These are phyloP conservation scores for Pandion haliaetus DNA, from an alignment of 2,113 vertebrate species.

Conservation along the genomic window DNA sequence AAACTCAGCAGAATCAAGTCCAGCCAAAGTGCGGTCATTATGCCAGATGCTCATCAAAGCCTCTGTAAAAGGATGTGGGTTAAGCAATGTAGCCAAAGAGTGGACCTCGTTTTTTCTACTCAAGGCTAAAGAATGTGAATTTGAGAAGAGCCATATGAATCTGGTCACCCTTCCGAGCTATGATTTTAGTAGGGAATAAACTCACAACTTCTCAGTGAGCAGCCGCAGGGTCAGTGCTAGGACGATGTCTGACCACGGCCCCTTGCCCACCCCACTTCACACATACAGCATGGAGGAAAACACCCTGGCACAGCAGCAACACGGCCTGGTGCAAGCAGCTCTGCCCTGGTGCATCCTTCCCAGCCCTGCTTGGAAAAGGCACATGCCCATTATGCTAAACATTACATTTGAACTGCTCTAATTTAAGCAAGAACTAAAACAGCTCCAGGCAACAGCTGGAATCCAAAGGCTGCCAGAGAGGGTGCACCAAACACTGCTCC, in stretches of 20 bases:
- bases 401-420: not conserved
- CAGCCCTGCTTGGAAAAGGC: not conserved
- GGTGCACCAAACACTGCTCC: not conserved
- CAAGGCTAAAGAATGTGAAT: not conserved
- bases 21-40: not conserved
- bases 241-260: not conserved
- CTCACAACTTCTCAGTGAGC: not conserved
- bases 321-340: not conserved
- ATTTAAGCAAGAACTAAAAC: slow-evolving; percentile 13
- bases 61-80: not conserved
- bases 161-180: not conserved
- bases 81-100: not conserved
- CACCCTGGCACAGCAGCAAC: not conserved
- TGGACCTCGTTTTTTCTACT: not conserved
- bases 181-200: not conserved
- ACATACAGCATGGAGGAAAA: not conserved
- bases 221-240: not conserved
- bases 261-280: not conserved
- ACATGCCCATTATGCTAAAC: not conserved
- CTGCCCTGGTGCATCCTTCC: not conserved
- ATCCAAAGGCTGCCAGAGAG: not conserved
- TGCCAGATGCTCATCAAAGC: not conserved
- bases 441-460: slow-evolving; percentile 8
- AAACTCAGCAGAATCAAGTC: not conserved
- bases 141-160: not conserved